Conservation (phyloP, 2,888 invertebrate species). For the Orgyia antiqua region DNA sequence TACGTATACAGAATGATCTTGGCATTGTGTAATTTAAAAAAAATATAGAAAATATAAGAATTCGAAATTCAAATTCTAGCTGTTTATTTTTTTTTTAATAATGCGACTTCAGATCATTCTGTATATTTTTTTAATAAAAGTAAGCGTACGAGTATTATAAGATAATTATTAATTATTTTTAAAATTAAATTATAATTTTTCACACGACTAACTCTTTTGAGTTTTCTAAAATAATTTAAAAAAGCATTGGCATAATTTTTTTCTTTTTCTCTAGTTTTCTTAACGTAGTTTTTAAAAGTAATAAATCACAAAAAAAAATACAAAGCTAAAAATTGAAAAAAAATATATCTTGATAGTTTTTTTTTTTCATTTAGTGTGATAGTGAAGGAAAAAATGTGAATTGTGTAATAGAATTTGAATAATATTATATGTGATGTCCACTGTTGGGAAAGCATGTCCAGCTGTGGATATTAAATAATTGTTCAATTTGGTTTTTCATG, state of each 20-base stretch:
- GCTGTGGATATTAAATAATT: too few species aligned
- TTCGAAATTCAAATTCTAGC: too few species aligned
- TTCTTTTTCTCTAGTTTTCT: not conserved
- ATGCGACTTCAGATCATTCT: not conserved
- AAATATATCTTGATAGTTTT: not conserved
- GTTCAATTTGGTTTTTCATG: too few species aligned
- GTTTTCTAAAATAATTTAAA: not conserved
- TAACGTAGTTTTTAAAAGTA: not conserved
- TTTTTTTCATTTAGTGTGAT: too few species aligned
- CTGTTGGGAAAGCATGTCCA: too few species aligned
- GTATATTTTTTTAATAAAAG: not conserved
- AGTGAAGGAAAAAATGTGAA: too few species aligned
- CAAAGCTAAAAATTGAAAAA: not conserved
- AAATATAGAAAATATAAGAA: too few species aligned
- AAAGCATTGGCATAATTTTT: not conserved
- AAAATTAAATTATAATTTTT: not conserved
- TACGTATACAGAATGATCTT: conserved; percentile 11
- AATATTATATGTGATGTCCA: too few species aligned
- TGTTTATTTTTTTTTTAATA: too few species aligned
- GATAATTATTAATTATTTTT: not conserved
- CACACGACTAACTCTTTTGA: not conserved
- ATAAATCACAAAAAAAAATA: conserved; percentile 2
- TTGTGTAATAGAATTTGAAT: too few species aligned
- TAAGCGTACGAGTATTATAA: not conserved
- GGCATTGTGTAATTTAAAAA: not conserved